Evolutionary conservation across 2,113 vertebrate species (phyloP).

Genomic region (pig (Sus scrofa)): DNA sequence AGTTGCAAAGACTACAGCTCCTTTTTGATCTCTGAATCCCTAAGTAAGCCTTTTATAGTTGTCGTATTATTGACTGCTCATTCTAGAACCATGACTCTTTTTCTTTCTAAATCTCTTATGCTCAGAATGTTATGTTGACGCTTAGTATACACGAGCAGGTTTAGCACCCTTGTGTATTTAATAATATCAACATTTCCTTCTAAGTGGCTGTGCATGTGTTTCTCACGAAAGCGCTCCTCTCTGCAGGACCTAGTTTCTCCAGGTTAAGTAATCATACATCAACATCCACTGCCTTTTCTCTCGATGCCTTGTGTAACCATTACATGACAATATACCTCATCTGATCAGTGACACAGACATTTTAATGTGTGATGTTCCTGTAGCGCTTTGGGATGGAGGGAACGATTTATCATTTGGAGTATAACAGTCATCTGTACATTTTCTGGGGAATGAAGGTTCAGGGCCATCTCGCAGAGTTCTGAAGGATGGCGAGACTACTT

Average conservation of each 20-base stretch:
- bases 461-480: neutral
- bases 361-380: neutral
- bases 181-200: constrained; percentile 59
- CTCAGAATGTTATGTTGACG: constrained; percentile 23
- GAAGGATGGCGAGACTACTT: neutral
- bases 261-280: neutral
- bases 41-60: constrained; percentile 62
- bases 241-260: constrained; percentile 5
- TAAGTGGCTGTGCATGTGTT: neutral
- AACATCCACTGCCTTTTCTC: neutral
- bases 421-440: neutral
- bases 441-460: neutral
- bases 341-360: constrained; percentile 11
- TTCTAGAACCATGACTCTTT: neutral
- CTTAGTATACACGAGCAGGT: constrained; percentile 35
- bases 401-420: neutral
- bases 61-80: neutral
- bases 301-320: neutral
- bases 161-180: constrained; percentile 16
- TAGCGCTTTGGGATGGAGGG: neutral
- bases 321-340: neutral
- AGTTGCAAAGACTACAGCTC: constrained; percentile 65
- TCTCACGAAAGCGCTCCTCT: neutral
- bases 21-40: constrained; percentile 78
- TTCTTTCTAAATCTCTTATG: constrained; percentile 66